Evolutionary conservation across 2,113 vertebrate species (phyloP).

Genomic region (Pyrgilauda ruficollis): DNA sequence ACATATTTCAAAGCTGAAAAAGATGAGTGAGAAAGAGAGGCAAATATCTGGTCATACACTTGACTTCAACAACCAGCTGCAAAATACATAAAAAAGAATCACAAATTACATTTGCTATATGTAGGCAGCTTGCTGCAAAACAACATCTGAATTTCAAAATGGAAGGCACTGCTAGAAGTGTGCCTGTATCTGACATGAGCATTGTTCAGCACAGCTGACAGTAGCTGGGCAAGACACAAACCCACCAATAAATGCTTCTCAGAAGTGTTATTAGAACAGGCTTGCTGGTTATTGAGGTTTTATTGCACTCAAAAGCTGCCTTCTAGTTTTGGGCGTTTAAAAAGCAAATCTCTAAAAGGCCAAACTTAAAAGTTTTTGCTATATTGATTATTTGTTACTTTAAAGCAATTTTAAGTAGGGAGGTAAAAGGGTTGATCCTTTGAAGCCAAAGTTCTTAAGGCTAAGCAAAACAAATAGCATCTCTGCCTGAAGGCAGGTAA

Average conservation of each 20-base stretch:
- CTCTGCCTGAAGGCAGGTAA: not conserved
- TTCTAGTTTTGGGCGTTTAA: not conserved
- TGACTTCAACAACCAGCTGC: constrained; percentile 6
- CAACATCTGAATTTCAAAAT: not conserved
- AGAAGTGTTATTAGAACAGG: not conserved
- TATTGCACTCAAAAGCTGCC: not conserved
- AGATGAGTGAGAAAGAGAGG: not conserved
- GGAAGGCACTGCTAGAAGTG: not conserved
- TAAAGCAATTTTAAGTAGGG: not conserved
- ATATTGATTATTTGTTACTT: not conserved
- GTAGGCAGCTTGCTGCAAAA: not conserved
- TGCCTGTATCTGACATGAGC: not conserved
- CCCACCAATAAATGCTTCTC: not conserved
- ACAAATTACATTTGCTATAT: not conserved
- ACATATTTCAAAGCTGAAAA: constrained; percentile 16
- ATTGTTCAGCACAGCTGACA: not conserved
- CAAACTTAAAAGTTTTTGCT: not conserved
- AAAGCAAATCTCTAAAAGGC: not conserved
- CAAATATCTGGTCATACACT: not conserved
- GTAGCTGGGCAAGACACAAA: not conserved
- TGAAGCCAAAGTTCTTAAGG: not conserved
- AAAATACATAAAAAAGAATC: not conserved
- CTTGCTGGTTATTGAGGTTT: not conserved
- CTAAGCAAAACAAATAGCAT: not conserved
- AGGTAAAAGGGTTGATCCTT: not conserved